Evolutionary conservation across 2,113 vertebrate genomes (phyloP).

Genomic region (Phalacrocorax carbo): DNA sequence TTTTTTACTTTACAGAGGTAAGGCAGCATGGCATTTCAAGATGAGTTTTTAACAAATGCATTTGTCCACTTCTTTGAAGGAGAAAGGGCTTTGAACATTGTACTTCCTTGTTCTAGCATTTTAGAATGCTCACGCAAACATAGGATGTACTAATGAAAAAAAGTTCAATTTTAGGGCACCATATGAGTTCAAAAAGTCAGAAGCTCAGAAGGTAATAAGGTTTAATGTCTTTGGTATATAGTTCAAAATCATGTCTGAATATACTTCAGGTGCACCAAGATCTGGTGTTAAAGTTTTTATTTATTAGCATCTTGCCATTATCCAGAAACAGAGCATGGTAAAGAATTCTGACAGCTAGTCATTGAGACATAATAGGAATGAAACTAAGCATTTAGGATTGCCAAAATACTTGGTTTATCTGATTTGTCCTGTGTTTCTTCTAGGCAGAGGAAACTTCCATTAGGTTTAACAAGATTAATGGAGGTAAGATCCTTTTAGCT

Average conservation of each 20-base stretch:
- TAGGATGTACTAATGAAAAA: background rate
- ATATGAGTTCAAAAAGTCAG: background rate
- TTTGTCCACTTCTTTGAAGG: background rate
- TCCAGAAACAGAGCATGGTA: background rate
- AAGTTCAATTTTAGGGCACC: background rate
- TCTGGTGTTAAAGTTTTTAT: background rate
- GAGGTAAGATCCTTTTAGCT: background rate
- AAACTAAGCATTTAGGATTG: background rate
- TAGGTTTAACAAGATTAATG: background rate
- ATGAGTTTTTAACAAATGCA: background rate
- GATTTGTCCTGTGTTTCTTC: background rate
- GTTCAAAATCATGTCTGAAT: background rate
- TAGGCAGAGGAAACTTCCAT: background rate
- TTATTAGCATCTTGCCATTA: background rate
- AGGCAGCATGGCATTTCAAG: background rate
- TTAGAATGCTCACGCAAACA: background rate
- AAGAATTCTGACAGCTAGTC: background rate
- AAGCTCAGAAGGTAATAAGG: background rate
- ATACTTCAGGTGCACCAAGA: background rate
- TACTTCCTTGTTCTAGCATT: background rate
- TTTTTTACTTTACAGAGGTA: background rate
- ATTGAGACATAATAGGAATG: background rate
- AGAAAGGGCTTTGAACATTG: background rate
- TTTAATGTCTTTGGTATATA: background rate
- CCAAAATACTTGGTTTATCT: background rate